Conservation (phyloP, 2,797 vertebrate genomes). For the Danionella dracula region DNA sequence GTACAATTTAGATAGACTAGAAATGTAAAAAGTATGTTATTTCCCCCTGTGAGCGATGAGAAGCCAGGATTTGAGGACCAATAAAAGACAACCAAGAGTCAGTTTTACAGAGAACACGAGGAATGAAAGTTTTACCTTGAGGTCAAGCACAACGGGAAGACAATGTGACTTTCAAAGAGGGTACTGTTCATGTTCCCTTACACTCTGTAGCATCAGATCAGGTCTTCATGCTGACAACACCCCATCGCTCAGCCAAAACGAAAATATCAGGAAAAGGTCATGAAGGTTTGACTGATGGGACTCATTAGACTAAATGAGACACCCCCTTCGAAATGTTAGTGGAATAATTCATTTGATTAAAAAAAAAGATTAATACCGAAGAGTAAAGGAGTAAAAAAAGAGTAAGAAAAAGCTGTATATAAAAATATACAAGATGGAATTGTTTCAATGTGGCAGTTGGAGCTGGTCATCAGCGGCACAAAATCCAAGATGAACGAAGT, state of each 20-base stretch:
- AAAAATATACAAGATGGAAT: not conserved
- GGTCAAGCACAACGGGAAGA: constrained; percentile 8
- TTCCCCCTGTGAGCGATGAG: not conserved
- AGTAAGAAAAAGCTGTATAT: not conserved
- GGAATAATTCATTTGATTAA: no score
- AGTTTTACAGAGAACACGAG: constrained; percentile 29
- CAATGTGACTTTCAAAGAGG: constrained; percentile 27
- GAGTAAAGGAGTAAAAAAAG: no score
- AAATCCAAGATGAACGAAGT: not conserved
- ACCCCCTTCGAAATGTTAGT: not conserved
- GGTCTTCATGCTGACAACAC: not conserved
- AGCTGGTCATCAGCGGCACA: not conserved
- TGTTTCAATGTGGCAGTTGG: not conserved
- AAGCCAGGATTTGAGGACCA: constrained; percentile 43
- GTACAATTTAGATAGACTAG: no score
- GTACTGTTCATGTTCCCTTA: constrained; percentile 14
- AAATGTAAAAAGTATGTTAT: not conserved
- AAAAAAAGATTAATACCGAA: no score
- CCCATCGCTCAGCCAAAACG: not conserved
- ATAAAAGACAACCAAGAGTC: constrained; percentile 40
- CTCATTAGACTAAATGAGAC: not conserved
- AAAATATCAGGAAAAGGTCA: constrained; percentile 2
- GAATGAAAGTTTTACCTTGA: constrained; percentile 3
- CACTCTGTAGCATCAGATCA: no score
- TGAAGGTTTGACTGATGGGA: not conserved